These are phyloP conservation scores for Parapristionchus giblindavisi DNA, from an alignment of 2,888 invertebrate species.

Conservation along the genomic window DNA sequence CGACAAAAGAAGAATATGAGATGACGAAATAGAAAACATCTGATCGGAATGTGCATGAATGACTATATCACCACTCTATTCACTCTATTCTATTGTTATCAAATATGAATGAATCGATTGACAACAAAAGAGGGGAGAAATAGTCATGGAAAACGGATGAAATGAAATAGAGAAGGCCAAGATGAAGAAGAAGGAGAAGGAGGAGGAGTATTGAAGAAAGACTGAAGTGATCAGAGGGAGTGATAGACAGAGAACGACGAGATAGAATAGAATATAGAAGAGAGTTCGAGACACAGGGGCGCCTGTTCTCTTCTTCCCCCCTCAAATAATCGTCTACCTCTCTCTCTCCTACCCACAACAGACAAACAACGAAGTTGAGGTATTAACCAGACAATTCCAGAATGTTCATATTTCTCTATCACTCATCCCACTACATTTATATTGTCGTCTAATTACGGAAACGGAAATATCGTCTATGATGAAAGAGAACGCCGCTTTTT, in stretches of 20 bases:
- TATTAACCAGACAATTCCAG: constrained; percentile 22
- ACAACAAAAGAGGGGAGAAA: neutral
- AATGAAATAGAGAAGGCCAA: neutral
- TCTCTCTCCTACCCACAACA: constrained; percentile 15
- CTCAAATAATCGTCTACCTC: constrained; percentile 27
- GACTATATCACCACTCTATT: no score
- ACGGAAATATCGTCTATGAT: neutral
- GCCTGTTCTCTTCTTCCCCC: constrained; percentile 31
- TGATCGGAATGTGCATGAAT: neutral
- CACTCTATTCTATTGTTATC: no score
- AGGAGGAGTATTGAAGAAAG: neutral
- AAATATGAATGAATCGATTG: no score
- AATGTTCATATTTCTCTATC: constrained; percentile 7
- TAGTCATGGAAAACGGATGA: no score
- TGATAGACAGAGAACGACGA: neutral
- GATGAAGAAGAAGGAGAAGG: constrained; percentile 5
- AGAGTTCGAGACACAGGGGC: no score
- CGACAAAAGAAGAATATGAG: no score
- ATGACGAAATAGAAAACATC: no score
- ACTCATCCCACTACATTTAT: neutral
- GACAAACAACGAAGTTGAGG: constrained; percentile 9
- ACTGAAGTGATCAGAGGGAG: constrained; percentile 16
- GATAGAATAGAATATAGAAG: neutral
- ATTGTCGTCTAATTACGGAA: no score
- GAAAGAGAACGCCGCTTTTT: neutral